Percentiles rank a stretch among this genome's conserved stretches.
Conservation (phyloP, 2,888 invertebrate genomes). For the Chymomyza fuscimana region DNA sequence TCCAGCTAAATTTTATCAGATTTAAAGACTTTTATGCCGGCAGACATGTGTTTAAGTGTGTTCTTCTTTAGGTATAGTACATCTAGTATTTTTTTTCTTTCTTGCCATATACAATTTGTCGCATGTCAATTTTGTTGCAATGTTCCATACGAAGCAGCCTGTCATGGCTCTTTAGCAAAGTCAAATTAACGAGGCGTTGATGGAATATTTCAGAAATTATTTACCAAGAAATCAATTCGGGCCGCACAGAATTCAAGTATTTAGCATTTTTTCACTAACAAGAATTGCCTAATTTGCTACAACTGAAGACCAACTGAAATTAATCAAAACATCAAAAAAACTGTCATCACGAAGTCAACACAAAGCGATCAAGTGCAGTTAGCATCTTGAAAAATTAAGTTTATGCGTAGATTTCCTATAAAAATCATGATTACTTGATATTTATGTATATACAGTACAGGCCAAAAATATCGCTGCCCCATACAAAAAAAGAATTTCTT, state of each 20-base stretch:
- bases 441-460: no score
- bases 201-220: slow-evolving; percentile 39
- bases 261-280: neutral
- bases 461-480: no score
- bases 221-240: slow-evolving; percentile 33
- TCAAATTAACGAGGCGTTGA: slow-evolving; percentile 63
- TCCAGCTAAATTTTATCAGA: slow-evolving; percentile 49
- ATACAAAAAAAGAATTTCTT: no score
- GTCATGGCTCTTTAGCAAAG: slow-evolving; percentile 50
- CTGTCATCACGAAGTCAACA: neutral
- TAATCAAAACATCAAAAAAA: slow-evolving; percentile 31
- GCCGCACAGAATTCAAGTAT: slow-evolving; percentile 16
- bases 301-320: slow-evolving; percentile 22
- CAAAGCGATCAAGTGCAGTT: neutral
- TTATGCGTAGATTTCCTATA: neutral
- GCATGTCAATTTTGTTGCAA: slow-evolving; percentile 48
- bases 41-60: slow-evolving; percentile 50
- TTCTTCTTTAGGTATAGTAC: neutral
- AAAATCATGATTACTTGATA: no score
- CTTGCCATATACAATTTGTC: slow-evolving; percentile 26
- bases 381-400: neutral
- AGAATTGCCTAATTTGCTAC: neutral
- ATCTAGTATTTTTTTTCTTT: neutral
- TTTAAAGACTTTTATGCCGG: slow-evolving; percentile 50
- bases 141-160: slow-evolving; percentile 30